Base-by-base conservation (phyloP, 2,797 vertebrate species). In the Schizothorax lantsangensis region DNA sequence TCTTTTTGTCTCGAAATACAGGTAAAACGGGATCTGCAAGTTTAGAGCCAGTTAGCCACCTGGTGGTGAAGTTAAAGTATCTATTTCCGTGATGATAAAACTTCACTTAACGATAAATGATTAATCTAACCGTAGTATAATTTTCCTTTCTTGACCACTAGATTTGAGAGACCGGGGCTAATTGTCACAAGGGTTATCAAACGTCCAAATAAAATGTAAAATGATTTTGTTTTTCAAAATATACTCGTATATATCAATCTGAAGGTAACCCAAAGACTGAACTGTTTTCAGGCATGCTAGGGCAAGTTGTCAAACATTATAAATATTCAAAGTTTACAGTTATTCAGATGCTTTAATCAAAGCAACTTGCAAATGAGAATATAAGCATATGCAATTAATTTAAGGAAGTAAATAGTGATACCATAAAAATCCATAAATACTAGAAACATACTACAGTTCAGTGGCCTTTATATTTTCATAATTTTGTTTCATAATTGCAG, bases 11-110 rank as follows among this genome's bases (percentile, higher is more conserved):
- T 81, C 3, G 6, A 49, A 81, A 81, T 66, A 33, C 30, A 23
- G 47, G 17, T 52, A 11, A 66, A 26, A 83, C 38, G 6, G 12
- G 36, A 9, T 4, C 9, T 36, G 15, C 23, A 36, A 8, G 54
- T 74, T 36, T 62, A 21, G n/a, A n/a, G n/a, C n/a, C n/a, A n/a
- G n/a, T n/a, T 59, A 26, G 52, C 38, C 69, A 83, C 26, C 69
- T 62, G 21, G 21, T 45, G 81, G 36, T 11, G 11, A 71, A 83
- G 14, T 7, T 21, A 14, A 6, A 14, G 10, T 78, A 9, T 47
- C 14, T 14, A 3, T 40, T 59, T 15, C 21, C 6, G 5, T 33
- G 17, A 21, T 21, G 3, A n/a, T 72, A 33, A 33, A 73, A 43
- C 10, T 12, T 12, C n/a, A 62, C 59, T 12, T 5, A 26, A 62